Base-by-base conservation (phyloP, 2,113 vertebrate genomes). In the Carlito syrichta region DNA sequence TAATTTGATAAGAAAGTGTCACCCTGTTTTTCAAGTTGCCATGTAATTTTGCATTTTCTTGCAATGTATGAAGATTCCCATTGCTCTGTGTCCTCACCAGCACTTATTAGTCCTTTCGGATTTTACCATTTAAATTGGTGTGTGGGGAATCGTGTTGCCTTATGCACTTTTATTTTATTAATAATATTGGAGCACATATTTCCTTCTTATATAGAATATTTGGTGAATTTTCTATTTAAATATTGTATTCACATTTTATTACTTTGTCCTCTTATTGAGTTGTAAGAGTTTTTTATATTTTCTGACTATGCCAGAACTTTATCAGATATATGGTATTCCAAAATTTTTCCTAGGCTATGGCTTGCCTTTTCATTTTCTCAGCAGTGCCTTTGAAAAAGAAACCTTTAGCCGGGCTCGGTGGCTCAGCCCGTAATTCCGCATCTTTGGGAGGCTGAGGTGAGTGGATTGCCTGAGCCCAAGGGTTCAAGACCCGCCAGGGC, bases 321-420 rank as follows among this genome's bases (percentile, higher is more conserved):
- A 63, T 58, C 88, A 95, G 5, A 78, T 43, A 11, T 43, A 54
- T 25, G 14, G 5, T 91, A 87, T 56, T 4, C 9, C 88, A 58
- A 54, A 94, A 38, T 68, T 77, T 91, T 60, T 19, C 2, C 48
- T 25, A 69, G 25, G n/a, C 1, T 52, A 3, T 62, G 38, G 6
- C 30, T 84, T 91, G 9, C 22, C 16, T 90, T 88, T 91, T 77
- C 8, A 83, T 86, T 94, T 85, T 54, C n/a, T 95, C 62, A 89
- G 58, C 23, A 76, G 45, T 87, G 1, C 32, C 30, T 89, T 87
- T 89, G 20, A 95, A 90, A 56, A 3, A 4, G 6, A n/a, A n/a
- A n/a, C n/a, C n/a, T n/a, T n/a, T n/a, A n/a, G n/a, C n/a, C n/a
- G n/a, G n/a, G n/a, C n/a, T n/a, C n/a, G n/a, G n/a, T n/a, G n/a